phyloP scores from a whole-genome alignment of 1,140 invertebrate genomes.

The Lepidurus arcticus region DNA sequence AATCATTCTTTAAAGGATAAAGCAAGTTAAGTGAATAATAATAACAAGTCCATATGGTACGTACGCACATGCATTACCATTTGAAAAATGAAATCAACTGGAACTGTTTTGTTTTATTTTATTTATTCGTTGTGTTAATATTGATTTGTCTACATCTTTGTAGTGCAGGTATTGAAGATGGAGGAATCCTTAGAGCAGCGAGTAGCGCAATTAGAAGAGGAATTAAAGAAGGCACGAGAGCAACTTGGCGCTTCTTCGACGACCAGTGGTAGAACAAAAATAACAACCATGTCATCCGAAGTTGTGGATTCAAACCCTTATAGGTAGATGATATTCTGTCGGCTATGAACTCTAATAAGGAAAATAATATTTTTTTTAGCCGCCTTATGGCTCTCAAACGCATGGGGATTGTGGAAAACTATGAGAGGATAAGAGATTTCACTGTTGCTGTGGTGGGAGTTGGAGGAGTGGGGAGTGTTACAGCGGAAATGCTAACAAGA shows the following conservation, averaged over 20 bases:
- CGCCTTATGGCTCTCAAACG: constrained; percentile 96
- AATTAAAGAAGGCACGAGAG: constrained; percentile 1
- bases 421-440: constrained; percentile 88
- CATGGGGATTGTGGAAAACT: constrained; percentile 99
- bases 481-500: constrained; percentile 96
- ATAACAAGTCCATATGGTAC: too few species aligned
- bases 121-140: not conserved
- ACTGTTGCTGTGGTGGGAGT: constrained; percentile 95
- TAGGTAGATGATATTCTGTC: constrained; percentile 55
- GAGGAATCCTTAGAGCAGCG: constrained; percentile 29
- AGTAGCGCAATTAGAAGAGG: constrained; percentile 27
- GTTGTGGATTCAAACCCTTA: constrained; percentile 99
- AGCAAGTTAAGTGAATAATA: too few species aligned
- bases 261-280: constrained; percentile 52
- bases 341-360: not conserved
- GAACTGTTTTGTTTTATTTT: not conserved
- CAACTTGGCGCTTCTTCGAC: not conserved
- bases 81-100: too few species aligned
- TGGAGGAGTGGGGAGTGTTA: constrained; percentile 97
- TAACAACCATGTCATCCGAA: constrained; percentile 73
- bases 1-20: too few species aligned
- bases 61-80: too few species aligned
- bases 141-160: not conserved
- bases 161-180: not conserved
- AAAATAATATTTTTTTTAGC: constrained; percentile 52